Evolutionary conservation across 2,113 vertebrate species (phyloP).

Genomic region (Nyctibius bracteatus): DNA sequence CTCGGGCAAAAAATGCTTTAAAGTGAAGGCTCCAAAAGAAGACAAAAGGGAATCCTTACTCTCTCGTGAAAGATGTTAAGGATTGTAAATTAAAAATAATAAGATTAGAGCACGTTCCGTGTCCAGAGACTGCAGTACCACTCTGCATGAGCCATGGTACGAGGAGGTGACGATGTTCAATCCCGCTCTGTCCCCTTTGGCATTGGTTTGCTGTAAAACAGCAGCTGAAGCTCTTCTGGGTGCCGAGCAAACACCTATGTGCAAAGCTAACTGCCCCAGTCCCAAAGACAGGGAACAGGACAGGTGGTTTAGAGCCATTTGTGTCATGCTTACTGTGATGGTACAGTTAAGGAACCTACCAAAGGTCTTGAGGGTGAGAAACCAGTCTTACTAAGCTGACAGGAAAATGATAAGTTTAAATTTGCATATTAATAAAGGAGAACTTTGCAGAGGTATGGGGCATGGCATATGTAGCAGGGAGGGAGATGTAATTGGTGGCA

Average conservation of each 20-base stretch:
- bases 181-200: not conserved
- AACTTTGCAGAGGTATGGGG: not conserved
- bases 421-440: not conserved
- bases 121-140: not conserved
- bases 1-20: not conserved
- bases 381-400: not conserved
- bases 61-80: not conserved
- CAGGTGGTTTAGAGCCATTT: not conserved
- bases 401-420: not conserved
- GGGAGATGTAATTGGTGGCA: not conserved
- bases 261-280: not conserved
- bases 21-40: not conserved
- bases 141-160: fast-evolving
- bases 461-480: not conserved
- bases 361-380: not conserved
- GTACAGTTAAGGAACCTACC: not conserved
- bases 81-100: not conserved
- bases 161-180: fast-evolving
- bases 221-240: not conserved
- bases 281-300: fast-evolving
- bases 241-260: not conserved
- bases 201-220: not conserved
- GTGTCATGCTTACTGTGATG: not conserved
- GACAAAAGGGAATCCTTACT: not conserved
- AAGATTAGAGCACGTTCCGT: not conserved